These are phyloP conservation scores for Cheiracanthium punctorium DNA, from an alignment of 2,888 invertebrate species.

Conservation along the genomic window DNA sequence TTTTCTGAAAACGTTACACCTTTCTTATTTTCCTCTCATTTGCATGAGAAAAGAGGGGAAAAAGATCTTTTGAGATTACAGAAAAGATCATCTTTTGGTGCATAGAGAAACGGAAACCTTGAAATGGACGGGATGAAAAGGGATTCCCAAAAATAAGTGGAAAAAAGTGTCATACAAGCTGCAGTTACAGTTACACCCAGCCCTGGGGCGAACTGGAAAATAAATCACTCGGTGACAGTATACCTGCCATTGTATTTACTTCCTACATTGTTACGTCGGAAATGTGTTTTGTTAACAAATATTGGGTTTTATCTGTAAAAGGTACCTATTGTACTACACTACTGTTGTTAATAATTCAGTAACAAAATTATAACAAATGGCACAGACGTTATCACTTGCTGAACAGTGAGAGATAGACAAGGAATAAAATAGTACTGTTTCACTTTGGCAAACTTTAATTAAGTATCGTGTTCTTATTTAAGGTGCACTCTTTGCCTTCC, in stretches of 20 bases:
- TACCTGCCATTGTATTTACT: neutral
- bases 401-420: too few relatives aligned
- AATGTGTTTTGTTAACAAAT: neutral
- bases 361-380: too few relatives aligned
- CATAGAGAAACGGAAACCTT: neutral
- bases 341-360: too few relatives aligned
- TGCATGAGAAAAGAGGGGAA: neutral
- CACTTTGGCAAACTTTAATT: too few relatives aligned
- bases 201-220: neutral
- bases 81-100: neutral
- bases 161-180: slow-evolving; percentile 5
- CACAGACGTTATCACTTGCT: too few relatives aligned
- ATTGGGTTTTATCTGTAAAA: too few relatives aligned
- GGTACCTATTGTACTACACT: too few relatives aligned
- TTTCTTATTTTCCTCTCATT: neutral
- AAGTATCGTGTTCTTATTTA: too few relatives aligned
- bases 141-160: neutral
- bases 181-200: slow-evolving; percentile 10
- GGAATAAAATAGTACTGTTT: too few relatives aligned
- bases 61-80: neutral
- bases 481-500: too few relatives aligned
- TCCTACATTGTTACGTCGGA: neutral
- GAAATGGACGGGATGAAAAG: neutral
- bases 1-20: neutral
- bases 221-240: neutral